Percentiles rank a stretch among this genome's conserved stretches.
Evolutionary conservation across 2,797 vertebrate genomes (phyloP).

Genomic region (Psittacula echo): DNA sequence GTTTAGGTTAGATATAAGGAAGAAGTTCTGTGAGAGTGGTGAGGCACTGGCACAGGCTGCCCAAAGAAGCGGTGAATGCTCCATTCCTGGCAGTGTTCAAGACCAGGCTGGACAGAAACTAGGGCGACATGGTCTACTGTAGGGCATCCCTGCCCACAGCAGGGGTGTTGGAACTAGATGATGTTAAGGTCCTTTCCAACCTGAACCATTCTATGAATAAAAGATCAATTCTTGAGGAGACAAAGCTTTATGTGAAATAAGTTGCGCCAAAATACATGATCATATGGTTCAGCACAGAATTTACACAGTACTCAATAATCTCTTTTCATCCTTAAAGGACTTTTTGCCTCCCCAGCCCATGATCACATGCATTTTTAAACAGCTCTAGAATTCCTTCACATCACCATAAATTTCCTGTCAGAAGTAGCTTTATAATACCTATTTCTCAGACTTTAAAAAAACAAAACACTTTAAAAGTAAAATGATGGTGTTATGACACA

Average conservation of each 20-base stretch:
- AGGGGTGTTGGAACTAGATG: neutral
- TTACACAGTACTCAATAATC: neutral
- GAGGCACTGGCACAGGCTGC: neutral
- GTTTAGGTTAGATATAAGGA: neutral
- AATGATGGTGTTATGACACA: neutral
- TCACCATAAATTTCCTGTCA: neutral
- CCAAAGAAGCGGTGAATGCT: neutral
- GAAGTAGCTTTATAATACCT: neutral
- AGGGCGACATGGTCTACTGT: neutral
- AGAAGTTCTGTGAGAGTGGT: neutral
- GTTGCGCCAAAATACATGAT: neutral
- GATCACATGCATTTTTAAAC: neutral
- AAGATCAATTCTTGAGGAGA: rapidly evolving
- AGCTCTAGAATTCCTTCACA: neutral
- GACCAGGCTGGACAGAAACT: neutral
- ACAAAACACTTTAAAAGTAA: neutral
- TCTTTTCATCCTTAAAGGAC: neutral
- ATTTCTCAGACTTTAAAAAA: neutral
- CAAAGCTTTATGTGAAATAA: neutral
- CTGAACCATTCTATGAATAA: neutral
- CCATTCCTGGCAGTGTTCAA: neutral
- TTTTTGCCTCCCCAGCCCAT: neutral
- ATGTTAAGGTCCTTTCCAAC: neutral
- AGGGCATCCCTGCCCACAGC: neutral
- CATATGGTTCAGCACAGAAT: neutral